Base-by-base conservation (phyloP, 2,888 invertebrate genomes). In the Lingula anatina region DNA sequence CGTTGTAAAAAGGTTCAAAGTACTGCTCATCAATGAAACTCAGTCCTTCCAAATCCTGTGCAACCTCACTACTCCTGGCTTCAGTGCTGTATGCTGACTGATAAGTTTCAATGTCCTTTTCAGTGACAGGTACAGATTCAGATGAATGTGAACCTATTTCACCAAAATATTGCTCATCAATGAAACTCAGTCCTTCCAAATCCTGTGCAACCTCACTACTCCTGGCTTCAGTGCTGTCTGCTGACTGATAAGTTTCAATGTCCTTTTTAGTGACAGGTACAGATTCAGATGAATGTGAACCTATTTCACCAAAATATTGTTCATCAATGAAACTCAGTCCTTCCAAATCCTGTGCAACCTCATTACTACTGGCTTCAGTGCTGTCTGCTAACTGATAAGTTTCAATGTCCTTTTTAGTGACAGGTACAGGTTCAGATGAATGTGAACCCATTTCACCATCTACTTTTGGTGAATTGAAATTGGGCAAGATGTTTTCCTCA, bases 91-190 rank as follows among this genome's bases (percentile, higher is more conserved):
- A 18, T 36, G 4, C 36, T 18, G 36, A 36, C 7, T 4, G 36
- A 18, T 36, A 20, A 2, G 4, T 24, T n/a, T 5, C 20, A 3
- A 26, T n/a, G 12, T 43, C 43, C 3, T 27, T 27, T 26, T 27
- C 26, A 25, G n/a, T 43, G 24, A 43, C 28, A 9, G 27, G 27
- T 28, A 43, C 26, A 20, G 28, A 43, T 21, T 43, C 43, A n/a
- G 18, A 20, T 27, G 26, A n/a, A n/a, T n/a, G n/a, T n/a, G n/a
- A n/a, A n/a, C n/a, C 20, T 20, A 35, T 37, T 21, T 5, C 20
- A 46, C 1, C 43, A 46, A 54, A 54, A 44, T 54, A 54, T 25
- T 54, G 54, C 27, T 54, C 48, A 38, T 54, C 51, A 49, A 51
- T 39, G 18, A 39, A 39, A 44, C 28, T 48, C 2, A 7, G 26